phyloP scores from a whole-genome alignment of 2,888 invertebrate genomes.

The Cryptocheilus praepositus region DNA sequence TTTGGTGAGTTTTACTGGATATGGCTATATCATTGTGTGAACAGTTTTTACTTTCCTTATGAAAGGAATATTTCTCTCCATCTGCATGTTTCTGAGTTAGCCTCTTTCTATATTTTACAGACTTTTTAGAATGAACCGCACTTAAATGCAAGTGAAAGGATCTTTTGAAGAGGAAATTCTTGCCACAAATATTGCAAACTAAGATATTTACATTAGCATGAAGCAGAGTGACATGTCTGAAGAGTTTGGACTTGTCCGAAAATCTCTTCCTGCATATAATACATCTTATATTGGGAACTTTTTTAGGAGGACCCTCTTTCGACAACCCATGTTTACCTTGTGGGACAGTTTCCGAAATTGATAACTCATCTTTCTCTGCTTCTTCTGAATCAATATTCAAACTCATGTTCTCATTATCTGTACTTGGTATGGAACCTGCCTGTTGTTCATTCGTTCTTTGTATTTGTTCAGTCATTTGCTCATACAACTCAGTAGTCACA shows the following conservation, averaged over 20 bases:
- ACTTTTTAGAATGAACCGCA: neutral
- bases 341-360: neutral
- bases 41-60: neutral
- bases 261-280: neutral
- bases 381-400: neutral
- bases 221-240: neutral
- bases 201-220: neutral
- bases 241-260: neutral
- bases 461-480: no score
- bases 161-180: neutral
- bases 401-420: neutral
- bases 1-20: no score
- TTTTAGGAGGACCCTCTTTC: neutral
- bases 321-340: neutral
- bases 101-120: neutral
- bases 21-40: no score
- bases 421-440: no score
- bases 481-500: no score
- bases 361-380: neutral
- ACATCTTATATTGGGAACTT: neutral
- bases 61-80: neutral
- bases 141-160: neutral
- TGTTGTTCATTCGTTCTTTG: no score
- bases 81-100: neutral
- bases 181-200: neutral